Conservation (phyloP, 2,797 vertebrate genomes). For the Craterocephalus amniculus region DNA sequence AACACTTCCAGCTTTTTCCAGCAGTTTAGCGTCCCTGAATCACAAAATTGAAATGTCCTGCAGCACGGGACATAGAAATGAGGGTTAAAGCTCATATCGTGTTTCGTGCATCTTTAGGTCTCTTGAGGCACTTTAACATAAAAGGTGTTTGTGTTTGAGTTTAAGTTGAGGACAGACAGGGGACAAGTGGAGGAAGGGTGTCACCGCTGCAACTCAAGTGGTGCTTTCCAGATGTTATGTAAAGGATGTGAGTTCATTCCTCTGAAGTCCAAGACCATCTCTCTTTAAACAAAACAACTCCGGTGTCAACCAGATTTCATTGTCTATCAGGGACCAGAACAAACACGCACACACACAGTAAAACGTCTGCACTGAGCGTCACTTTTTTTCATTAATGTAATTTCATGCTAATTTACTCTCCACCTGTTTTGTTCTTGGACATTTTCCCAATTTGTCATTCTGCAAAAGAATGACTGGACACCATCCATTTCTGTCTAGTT, state of each 20-base stretch:
- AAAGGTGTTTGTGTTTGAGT: conserved; percentile 45
- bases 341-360: background rate
- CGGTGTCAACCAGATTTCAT: conserved; percentile 61
- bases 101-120: conserved; percentile 3
- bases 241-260: conserved; percentile 81
- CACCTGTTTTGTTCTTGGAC: conserved; percentile 47
- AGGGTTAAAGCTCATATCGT: background rate
- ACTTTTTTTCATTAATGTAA: conserved; percentile 9
- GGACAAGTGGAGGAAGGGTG: conserved; percentile 79
- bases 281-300: conserved; percentile 55
- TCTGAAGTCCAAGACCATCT: conserved; percentile 61
- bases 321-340: conserved; percentile 26
- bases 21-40: conserved; percentile 4
- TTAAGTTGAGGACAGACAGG: conserved; percentile 44
- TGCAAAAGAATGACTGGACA: background rate
- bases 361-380: background rate
- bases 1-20: background rate
- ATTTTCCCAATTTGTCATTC: conserved; percentile 39
- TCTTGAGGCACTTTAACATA: conserved; percentile 29
- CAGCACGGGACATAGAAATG: background rate
- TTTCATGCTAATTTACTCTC: conserved; percentile 23
- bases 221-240: conserved; percentile 83
- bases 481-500: conserved; percentile 29
- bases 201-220: conserved; percentile 59
- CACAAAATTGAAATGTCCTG: background rate